A percentile compares a stretch with the other conserved stretches of the same genome.
These are phyloP conservation scores for Furcula furcula DNA, from an alignment of 2,888 invertebrate genomes.

Conservation along the genomic window DNA sequence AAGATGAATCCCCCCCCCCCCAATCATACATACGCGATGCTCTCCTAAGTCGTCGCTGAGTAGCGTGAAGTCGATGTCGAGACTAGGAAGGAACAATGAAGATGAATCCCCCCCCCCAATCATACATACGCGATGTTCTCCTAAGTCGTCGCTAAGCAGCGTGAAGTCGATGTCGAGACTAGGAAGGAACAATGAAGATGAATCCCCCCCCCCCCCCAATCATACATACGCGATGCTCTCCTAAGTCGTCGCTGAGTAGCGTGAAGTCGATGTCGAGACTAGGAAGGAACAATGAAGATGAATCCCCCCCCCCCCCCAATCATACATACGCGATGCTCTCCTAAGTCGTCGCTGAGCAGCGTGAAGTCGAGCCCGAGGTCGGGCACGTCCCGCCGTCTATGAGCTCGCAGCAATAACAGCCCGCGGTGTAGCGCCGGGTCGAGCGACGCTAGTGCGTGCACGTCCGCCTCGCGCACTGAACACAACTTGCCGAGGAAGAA, in stretches of 20 bases:
- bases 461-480: conserved; percentile 92
- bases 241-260: neutral
- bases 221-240: neutral
- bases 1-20: no score
- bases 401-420: conserved; percentile 92
- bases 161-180: conserved; percentile 97
- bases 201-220: no score
- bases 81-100: no score
- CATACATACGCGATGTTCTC: conserved; percentile 83
- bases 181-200: no score
- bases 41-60: neutral
- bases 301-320: no score
- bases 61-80: neutral
- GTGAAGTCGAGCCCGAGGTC: conserved; percentile 97
- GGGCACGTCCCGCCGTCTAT: conserved; percentile 89
- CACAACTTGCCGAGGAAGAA: conserved; percentile 89
- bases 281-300: no score
- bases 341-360: conserved; percentile 93
- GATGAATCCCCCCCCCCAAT: no score
- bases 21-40: neutral
- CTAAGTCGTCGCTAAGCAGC: conserved; percentile 93
- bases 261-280: neutral
- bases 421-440: conserved; percentile 97
- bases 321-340: conserved; percentile 92
- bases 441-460: conserved; percentile 95